These are phyloP conservation scores for Eupithecia pulchellata DNA, from an alignment of 2,888 invertebrate genomes.

Conservation along the genomic window DNA sequence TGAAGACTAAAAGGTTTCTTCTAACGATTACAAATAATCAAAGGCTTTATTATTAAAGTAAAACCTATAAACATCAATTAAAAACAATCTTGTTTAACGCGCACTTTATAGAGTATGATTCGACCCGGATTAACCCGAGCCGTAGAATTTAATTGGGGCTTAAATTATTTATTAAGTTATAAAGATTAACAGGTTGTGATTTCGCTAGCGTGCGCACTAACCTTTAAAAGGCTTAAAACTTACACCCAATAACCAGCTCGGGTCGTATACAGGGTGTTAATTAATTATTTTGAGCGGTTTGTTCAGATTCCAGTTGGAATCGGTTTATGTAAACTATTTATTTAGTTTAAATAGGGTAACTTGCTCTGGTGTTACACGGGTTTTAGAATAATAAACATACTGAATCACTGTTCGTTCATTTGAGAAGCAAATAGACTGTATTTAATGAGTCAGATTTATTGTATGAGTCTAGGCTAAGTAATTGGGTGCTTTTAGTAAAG, in stretches of 20 bases:
- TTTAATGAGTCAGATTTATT: background rate
- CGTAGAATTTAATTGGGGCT: slow-evolving; percentile 40
- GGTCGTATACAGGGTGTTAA: slow-evolving; percentile 6
- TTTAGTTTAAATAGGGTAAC: background rate
- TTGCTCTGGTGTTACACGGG: background rate
- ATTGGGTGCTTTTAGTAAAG: background rate
- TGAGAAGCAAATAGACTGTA: background rate
- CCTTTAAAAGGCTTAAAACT: slow-evolving; percentile 19
- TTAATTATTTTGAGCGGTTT: slow-evolving; percentile 11
- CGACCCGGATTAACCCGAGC: slow-evolving; percentile 34
- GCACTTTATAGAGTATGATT: slow-evolving; percentile 23
- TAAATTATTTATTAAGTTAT: slow-evolving; percentile 44
- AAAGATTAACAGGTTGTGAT: slow-evolving; percentile 28
- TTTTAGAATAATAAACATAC: background rate
- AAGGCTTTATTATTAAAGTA: background rate
- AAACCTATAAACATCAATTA: slow-evolving; percentile 10
- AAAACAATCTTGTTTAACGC: slow-evolving; percentile 3
- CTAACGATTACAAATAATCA: background rate
- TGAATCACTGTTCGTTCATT: background rate
- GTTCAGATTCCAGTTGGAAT: slow-evolving; percentile 8
- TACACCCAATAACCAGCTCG: slow-evolving; percentile 14
- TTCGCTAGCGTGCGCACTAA: slow-evolving; percentile 21
- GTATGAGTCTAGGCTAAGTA: background rate
- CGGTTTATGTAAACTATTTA: background rate
- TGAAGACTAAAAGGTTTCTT: background rate